phyloP scores from a whole-genome alignment of 2,797 vertebrate species.

The Dallia pectoralis region DNA sequence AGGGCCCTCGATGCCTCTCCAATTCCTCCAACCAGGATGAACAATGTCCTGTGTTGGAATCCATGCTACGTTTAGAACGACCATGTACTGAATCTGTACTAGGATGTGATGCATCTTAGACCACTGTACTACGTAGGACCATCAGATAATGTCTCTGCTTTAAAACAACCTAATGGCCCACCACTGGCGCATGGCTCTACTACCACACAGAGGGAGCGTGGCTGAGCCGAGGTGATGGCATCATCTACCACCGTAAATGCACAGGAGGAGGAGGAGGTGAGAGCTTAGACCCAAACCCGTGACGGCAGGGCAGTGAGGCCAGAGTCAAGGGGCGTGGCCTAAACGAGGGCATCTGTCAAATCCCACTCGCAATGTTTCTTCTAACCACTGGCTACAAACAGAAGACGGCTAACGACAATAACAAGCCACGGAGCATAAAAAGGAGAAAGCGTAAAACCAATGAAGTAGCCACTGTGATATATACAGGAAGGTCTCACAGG shows the following conservation, averaged over 20 bases:
- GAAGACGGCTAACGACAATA: background rate
- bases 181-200: background rate
- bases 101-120: too few relatives aligned
- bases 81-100: too few relatives aligned
- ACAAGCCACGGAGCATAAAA: background rate
- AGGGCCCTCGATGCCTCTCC: too few relatives aligned
- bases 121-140: too few relatives aligned
- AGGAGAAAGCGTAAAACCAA: background rate
- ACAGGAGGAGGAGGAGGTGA: background rate
- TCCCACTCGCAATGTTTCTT: background rate
- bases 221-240: background rate
- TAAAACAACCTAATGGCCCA: background rate
- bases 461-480: background rate
- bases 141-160: background rate
- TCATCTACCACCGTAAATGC: background rate
- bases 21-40: too few relatives aligned
- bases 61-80: too few relatives aligned
- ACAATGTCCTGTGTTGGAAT: too few relatives aligned
- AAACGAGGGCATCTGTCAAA: background rate
- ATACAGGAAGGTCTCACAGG: constrained; percentile 12
- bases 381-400: background rate
- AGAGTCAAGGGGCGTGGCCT: background rate
- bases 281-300: background rate
- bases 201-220: background rate
- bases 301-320: background rate